Evolutionary conservation across 2,113 vertebrate genomes (phyloP), one percentile per base, ranked within the genome.

Genomic region (Oncorhynchus clarkii): DNA sequence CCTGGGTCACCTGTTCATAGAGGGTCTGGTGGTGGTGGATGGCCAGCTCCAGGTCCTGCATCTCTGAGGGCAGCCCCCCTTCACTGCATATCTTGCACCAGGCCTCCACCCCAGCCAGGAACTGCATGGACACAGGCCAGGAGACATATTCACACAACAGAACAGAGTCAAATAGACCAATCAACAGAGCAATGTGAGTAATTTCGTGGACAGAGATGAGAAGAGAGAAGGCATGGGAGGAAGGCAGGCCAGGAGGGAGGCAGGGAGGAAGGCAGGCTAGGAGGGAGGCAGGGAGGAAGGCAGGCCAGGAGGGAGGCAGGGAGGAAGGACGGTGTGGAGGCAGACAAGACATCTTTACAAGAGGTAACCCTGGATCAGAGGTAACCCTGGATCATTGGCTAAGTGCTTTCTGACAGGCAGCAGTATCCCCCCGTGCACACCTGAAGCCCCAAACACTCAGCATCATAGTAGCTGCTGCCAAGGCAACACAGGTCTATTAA

Each of bases 11-110:
- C 90, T 99, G 97, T 87, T 99, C 98, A 0, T 99, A 99, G 66
- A 99, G 92, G 27, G 96, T 95, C 90, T 99, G 98, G 87, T 99
- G 98, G 70, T 96, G 98, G 84, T 99, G 97, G 87, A 99, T 98
- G 65, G 97, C 96, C 83, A 97, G 77, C 84, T 99, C 98, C 87
- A 99, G 91, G 83, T 96, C 96, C 87, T 98, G 97, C 96, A 98
- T 98, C 88, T 97, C 97, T 0, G 96, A 94, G 0, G 97, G 97
- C 20, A 99, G 88, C 11, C 97, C 97, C 20, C 98, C 98, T 70
- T 99, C 98, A 4, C 95, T 99, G 90, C 98, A 99, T 82, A 98
- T 96, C 88, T 97, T 98, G 86, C 97, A 98, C 98, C 98, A 99
- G 24, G 96, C 93, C 20, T 99, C 98, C 85, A 99, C 96, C 85